phyloP scores from a whole-genome alignment of 2,797 vertebrate genomes.

The Craterocephalus amniculus region DNA sequence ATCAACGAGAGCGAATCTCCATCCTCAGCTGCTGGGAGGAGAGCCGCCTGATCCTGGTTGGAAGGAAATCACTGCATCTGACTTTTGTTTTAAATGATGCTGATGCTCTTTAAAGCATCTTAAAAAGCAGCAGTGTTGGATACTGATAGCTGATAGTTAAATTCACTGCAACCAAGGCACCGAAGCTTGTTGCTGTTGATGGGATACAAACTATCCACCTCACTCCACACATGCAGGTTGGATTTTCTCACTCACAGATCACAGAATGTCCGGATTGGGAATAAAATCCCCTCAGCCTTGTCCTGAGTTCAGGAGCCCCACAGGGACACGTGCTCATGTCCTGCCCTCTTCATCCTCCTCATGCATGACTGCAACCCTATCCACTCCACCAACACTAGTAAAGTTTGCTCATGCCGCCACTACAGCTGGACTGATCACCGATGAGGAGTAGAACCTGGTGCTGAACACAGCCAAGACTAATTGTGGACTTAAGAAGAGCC shows the following conservation, averaged over 20 bases:
- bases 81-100: conserved; percentile 6
- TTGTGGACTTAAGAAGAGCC: too few species aligned
- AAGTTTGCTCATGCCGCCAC: background rate
- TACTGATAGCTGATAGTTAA: background rate
- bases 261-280: too few species aligned
- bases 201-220: too few species aligned
- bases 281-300: background rate
- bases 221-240: too few species aligned
- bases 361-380: background rate
- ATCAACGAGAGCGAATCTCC: background rate
- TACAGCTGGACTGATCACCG: background rate
- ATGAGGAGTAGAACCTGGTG: too few species aligned
- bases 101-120: conserved; percentile 7
- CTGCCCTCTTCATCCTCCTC: background rate
- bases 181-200: background rate
- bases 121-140: conserved; percentile 15
- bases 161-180: background rate
- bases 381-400: background rate
- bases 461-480: too few species aligned
- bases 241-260: too few species aligned
- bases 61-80: conserved; percentile 9
- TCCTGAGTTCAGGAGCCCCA: too few species aligned
- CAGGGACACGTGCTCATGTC: background rate
- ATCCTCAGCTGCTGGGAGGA: conserved; percentile 9
- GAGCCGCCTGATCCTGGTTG: conserved; percentile 16